Percentiles rank a stretch among this genome's conserved stretches.
phyloP scores from a whole-genome alignment of 1,140 invertebrate genomes.

The Drosophila novamexicana region DNA sequence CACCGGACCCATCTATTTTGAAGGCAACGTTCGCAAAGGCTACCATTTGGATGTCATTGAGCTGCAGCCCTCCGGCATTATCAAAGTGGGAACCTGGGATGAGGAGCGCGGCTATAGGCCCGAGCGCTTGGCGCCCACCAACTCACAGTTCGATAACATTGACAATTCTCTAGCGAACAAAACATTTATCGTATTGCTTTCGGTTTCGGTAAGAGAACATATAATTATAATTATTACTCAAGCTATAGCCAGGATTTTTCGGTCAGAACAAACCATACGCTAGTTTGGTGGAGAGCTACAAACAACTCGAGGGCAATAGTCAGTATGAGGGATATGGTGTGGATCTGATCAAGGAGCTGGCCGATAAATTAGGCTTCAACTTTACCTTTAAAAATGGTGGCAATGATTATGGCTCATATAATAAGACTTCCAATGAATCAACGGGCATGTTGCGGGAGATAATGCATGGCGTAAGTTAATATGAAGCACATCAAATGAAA shows the following conservation, averaged over 20 bases:
- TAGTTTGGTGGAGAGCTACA: slow-evolving; percentile 90
- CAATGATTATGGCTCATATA: slow-evolving; percentile 90
- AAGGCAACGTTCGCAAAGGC: slow-evolving; percentile 92
- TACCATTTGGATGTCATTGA: slow-evolving; percentile 93
- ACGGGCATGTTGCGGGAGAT: slow-evolving; percentile 95
- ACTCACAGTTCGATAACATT: slow-evolving; percentile 69
- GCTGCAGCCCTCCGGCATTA: slow-evolving; percentile 88
- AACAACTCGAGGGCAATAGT: slow-evolving; percentile 90
- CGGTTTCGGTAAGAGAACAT: slow-evolving; percentile 60
- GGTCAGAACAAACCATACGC: slow-evolving; percentile 92
- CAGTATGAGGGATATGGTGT: slow-evolving; percentile 93
- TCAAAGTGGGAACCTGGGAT: slow-evolving; percentile 91
- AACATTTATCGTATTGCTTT: slow-evolving; percentile 92
- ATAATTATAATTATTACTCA: neutral
- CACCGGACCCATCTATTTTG: slow-evolving; percentile 93
- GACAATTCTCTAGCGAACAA: slow-evolving; percentile 90
- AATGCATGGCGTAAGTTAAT: slow-evolving; percentile 88
- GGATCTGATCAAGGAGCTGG: slow-evolving; percentile 91
- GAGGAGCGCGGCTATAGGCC: slow-evolving; percentile 67
- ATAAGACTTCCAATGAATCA: slow-evolving; percentile 89
- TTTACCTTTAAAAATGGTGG: slow-evolving; percentile 92
- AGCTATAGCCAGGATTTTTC: neutral
- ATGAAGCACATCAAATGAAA: neutral
- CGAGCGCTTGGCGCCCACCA: slow-evolving; percentile 63
- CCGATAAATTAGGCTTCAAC: slow-evolving; percentile 92